Conservation (phyloP, 2,113 vertebrate genomes). For the Pelobates fuscus region DNA sequence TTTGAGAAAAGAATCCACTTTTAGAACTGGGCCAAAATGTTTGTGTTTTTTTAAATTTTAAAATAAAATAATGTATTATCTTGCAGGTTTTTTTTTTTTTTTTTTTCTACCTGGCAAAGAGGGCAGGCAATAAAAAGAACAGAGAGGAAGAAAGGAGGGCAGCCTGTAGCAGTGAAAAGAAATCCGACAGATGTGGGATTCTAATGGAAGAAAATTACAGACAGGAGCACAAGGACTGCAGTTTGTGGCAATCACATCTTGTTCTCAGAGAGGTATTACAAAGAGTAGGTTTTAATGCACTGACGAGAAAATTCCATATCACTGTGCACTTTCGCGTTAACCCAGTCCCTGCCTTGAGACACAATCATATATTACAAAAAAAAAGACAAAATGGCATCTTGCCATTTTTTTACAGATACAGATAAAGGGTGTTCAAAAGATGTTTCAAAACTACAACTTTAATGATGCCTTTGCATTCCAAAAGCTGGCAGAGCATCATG, state of each 20-base stretch:
- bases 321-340: background rate
- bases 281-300: background rate
- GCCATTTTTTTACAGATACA: no score
- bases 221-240: background rate
- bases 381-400: no score
- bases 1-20: slow-evolving; percentile 5
- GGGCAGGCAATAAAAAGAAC: background rate
- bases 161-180: background rate
- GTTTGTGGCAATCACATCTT: background rate
- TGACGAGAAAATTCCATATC: background rate
- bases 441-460: no score
- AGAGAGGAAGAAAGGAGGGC: background rate
- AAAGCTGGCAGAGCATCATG: no score
- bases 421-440: no score
- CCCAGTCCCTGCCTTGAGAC: background rate
- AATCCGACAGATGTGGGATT: background rate
- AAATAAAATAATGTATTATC: slow-evolving; percentile 1
- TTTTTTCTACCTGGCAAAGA: slow-evolving; percentile 2
- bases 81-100: slow-evolving; percentile 4
- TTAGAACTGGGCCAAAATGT: background rate
- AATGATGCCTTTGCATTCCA: no score
- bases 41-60: no score
- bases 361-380: no score
- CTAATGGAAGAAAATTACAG: slow-evolving; percentile 31
- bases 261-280: background rate